Evolutionary conservation across 2,797 vertebrate genomes (phyloP).

Genomic region (Buphagus erythrorhynchus): DNA sequence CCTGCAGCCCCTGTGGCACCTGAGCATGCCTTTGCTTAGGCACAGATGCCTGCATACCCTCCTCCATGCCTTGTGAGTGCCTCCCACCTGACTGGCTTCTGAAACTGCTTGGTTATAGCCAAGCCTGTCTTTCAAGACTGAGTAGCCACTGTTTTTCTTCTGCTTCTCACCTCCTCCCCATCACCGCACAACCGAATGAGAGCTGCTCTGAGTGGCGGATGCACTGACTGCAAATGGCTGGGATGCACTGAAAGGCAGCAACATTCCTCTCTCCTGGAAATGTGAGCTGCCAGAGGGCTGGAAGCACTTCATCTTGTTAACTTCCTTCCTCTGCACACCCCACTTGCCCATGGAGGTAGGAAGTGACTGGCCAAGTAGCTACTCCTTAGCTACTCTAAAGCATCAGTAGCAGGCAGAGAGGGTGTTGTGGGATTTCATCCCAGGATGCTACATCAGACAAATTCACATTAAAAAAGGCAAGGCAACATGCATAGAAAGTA

Average conservation of each 20-base stretch:
- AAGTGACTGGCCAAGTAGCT: not conserved
- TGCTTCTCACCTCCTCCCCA: not conserved
- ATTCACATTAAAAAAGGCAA: not conserved
- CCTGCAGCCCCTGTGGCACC: not conserved
- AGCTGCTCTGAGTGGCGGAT: not conserved
- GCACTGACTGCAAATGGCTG: fast-evolving
- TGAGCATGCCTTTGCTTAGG: fast-evolving
- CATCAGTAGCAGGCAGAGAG: not conserved
- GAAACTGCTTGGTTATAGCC: not conserved
- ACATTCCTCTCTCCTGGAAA: not conserved
- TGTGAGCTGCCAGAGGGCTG: not conserved
- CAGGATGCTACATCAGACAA: not conserved
- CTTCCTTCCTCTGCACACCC: fast-evolving
- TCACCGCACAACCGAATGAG: not conserved
- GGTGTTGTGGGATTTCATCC: not conserved
- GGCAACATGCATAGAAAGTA: not conserved
- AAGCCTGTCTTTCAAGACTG: not conserved
- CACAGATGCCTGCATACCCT: fast-evolving
- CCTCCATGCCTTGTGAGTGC: not conserved
- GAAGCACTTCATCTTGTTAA: not conserved
- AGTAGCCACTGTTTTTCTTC: not conserved
- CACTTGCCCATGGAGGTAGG: fast-evolving
- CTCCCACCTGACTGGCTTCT: not conserved
- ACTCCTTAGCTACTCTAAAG: not conserved
- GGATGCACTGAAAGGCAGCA: not conserved